Percentiles rank a stretch among this genome's conserved stretches.
These are phyloP conservation scores for Mystacides longicornis DNA, from an alignment of 2,888 invertebrate genomes.

Conservation along the genomic window DNA sequence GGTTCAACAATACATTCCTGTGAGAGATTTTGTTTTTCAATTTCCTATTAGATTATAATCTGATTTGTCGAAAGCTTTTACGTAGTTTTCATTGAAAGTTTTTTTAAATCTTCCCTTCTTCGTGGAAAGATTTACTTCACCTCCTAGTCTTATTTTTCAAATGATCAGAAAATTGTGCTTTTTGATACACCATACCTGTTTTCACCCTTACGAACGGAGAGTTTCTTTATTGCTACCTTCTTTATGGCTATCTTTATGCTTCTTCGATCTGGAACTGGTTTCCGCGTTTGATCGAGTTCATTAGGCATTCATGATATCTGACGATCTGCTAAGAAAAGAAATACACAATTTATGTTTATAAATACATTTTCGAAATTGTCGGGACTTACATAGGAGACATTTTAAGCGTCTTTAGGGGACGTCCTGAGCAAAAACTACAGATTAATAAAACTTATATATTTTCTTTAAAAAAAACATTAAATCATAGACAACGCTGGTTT, in stretches of 20 bases:
- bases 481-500: no score
- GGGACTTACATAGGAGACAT: neutral
- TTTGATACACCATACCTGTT: neutral
- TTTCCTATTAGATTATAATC: no score
- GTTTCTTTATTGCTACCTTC: neutral
- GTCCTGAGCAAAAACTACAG: neutral
- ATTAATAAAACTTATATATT: neutral
- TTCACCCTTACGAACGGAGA: neutral
- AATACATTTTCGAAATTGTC: neutral
- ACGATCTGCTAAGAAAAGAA: neutral
- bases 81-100: neutral
- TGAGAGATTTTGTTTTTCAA: no score
- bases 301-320: neutral
- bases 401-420: neutral
- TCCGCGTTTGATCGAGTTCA: neutral
- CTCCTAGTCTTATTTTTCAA: neutral
- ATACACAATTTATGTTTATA: neutral
- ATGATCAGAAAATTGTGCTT: neutral
- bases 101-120: neutral
- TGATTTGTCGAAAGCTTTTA: no score
- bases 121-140: no score
- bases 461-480: neutral
- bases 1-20: no score
- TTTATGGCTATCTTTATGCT: neutral
- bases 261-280: neutral